phyloP scores from a whole-genome alignment of 2,113 vertebrate genomes.

The Equus quagga region DNA sequence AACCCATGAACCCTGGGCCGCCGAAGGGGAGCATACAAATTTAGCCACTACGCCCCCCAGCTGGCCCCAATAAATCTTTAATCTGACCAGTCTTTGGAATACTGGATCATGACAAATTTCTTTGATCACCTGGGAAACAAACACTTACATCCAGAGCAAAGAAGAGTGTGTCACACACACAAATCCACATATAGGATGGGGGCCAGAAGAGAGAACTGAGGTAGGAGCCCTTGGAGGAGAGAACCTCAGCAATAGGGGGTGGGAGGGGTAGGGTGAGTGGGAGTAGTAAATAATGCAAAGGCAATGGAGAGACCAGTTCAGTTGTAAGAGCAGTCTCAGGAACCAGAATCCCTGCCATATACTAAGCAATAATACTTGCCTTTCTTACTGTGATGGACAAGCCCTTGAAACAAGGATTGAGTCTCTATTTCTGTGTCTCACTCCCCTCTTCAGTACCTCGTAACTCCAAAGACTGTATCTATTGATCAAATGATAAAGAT shows the following conservation, averaged over 20 bases:
- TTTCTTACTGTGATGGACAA: background rate
- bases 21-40: no score
- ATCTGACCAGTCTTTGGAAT: background rate
- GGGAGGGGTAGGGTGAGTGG: accelerated
- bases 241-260: background rate
- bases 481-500: background rate
- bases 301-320: background rate
- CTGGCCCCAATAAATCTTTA: background rate
- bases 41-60: no score
- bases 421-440: background rate
- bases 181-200: background rate
- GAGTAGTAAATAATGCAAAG: accelerated
- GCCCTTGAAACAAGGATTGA: background rate
- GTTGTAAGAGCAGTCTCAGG: background rate
- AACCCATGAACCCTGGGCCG: no score
- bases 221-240: background rate
- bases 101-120: background rate
- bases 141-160: background rate
- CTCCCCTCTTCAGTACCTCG: background rate
- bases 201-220: background rate
- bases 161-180: background rate
- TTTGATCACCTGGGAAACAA: background rate
- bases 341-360: background rate
- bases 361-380: background rate
- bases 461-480: background rate